Evolutionary conservation across 2,888 invertebrate genomes (phyloP).

Genomic region (Argyresthia goedartella): DNA sequence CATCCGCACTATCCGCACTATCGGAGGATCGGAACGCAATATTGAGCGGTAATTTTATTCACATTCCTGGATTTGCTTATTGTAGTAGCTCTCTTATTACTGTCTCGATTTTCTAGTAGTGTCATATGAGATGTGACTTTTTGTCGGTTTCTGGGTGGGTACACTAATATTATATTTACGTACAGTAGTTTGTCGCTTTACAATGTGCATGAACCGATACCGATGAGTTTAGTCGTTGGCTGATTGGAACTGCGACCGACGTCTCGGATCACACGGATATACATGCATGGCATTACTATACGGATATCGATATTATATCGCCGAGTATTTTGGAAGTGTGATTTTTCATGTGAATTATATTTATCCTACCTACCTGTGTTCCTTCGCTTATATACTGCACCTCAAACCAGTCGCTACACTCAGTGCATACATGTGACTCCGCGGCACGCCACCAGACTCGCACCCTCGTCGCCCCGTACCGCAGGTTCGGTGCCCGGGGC

Average conservation of each 20-base stretch:
- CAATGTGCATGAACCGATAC: slow-evolving; percentile 60
- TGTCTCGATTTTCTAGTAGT: slow-evolving; percentile 67
- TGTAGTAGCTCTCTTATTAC: slow-evolving; percentile 67
- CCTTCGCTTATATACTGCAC: slow-evolving; percentile 55
- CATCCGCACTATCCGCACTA: slow-evolving; percentile 54
- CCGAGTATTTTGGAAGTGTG: slow-evolving; percentile 57
- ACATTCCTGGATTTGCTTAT: slow-evolving; percentile 66
- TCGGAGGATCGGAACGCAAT: slow-evolving; percentile 52
- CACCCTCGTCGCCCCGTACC: background rate
- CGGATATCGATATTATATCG: slow-evolving; percentile 37
- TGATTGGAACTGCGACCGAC: slow-evolving; percentile 36
- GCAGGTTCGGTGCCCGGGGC: slow-evolving; percentile 1
- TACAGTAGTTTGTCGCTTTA: slow-evolving; percentile 68
- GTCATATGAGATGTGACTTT: slow-evolving; percentile 50
- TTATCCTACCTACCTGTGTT: slow-evolving; percentile 60
- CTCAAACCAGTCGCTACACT: slow-evolving; percentile 26
- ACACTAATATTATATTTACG: slow-evolving; percentile 68
- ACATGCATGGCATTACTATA: slow-evolving; percentile 52
- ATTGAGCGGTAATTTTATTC: slow-evolving; percentile 62
- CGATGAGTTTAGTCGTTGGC: slow-evolving; percentile 50
- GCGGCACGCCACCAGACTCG: slow-evolving; percentile 5
- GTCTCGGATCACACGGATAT: slow-evolving; percentile 39
- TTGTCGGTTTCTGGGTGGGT: slow-evolving; percentile 65
- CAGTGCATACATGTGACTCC: slow-evolving; percentile 19
- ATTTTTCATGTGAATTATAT: slow-evolving; percentile 60